Conservation (phyloP, 1,140 invertebrate genomes). For the Trigoniulus corallinus region DNA sequence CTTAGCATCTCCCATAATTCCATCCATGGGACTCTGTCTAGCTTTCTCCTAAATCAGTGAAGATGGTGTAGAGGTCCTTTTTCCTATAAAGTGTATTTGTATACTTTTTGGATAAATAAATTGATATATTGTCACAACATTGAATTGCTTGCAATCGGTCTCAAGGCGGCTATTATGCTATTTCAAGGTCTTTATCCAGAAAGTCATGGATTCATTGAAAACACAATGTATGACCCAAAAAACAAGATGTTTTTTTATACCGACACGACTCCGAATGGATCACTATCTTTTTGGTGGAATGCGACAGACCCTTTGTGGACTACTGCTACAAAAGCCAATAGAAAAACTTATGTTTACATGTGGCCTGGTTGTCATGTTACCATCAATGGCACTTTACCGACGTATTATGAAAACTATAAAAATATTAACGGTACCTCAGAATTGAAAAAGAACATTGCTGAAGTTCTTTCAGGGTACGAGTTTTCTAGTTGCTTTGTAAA, state of each 20-base stretch:
- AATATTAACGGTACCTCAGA: not conserved
- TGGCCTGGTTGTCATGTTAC: not conserved
- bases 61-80: too few species aligned
- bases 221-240: not conserved
- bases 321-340: not conserved
- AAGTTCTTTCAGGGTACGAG: not conserved
- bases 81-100: too few species aligned
- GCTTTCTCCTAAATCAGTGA: too few species aligned
- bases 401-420: not conserved
- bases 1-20: too few species aligned
- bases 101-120: too few species aligned
- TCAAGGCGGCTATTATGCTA: not conserved
- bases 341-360: not conserved
- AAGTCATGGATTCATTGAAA: not conserved
- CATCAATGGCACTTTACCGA: not conserved
- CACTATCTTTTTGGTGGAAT: not conserved
- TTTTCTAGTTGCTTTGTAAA: not conserved
- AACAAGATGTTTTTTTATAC: conserved; percentile 8
- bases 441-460: not conserved
- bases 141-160: too few species aligned
- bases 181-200: not conserved
- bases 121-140: too few species aligned
- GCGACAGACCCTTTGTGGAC: not conserved
- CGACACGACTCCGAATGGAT: not conserved
- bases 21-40: too few species aligned